phyloP scores from a whole-genome alignment of 2,888 invertebrate species.

The Tetragonula carbonaria region DNA sequence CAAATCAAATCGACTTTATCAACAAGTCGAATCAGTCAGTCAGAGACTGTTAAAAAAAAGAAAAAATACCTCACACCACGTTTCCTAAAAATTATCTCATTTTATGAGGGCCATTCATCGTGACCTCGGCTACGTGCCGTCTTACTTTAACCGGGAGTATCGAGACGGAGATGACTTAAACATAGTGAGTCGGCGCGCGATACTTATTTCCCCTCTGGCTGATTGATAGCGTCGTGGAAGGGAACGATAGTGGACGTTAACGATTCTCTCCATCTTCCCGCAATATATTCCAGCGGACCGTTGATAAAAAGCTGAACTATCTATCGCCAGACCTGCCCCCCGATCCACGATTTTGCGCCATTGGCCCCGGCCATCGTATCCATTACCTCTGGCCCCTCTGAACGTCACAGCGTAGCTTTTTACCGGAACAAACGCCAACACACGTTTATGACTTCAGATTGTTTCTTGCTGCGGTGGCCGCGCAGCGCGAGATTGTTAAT shows the following conservation, averaged over 20 bases:
- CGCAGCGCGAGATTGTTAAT: background rate
- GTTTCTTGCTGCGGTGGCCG: slow-evolving; percentile 34
- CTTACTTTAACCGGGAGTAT: background rate
- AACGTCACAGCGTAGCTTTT: slow-evolving; percentile 53
- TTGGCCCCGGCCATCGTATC: slow-evolving; percentile 47
- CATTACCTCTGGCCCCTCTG: slow-evolving; percentile 51
- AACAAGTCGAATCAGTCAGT: too few species aligned
- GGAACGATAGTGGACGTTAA: slow-evolving; percentile 41
- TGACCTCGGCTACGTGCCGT: background rate
- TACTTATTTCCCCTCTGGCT: slow-evolving; percentile 30
- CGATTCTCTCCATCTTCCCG: slow-evolving; percentile 44
- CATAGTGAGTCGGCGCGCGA: slow-evolving; percentile 3
- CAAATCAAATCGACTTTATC: too few species aligned
- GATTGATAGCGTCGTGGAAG: slow-evolving; percentile 43
- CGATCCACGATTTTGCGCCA: slow-evolving; percentile 54
- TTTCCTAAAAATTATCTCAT: background rate
- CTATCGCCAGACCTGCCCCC: slow-evolving; percentile 53
- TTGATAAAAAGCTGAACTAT: slow-evolving; percentile 64
- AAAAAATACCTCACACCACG: too few species aligned
- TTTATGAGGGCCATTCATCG: background rate
- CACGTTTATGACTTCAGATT: slow-evolving; percentile 41
- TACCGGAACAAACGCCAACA: slow-evolving; percentile 39
- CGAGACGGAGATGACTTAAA: slow-evolving; percentile 28
- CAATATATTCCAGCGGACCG: slow-evolving; percentile 54
- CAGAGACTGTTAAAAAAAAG: too few species aligned